phyloP scores from a whole-genome alignment of 2,888 invertebrate genomes.

The Platerodrilus igneus region DNA sequence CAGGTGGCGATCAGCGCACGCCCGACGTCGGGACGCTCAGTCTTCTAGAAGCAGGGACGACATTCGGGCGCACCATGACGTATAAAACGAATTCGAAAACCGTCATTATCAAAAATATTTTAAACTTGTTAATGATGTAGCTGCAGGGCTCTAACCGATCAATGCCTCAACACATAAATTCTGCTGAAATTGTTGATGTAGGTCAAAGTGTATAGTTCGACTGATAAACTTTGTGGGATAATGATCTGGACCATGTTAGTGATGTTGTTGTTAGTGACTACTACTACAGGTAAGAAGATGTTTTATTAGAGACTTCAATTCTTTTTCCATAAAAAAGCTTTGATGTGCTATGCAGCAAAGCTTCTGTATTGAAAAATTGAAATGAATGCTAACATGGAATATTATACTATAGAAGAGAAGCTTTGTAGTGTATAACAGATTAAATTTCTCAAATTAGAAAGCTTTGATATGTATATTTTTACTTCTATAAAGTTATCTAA shows the following conservation, averaged over 20 bases:
- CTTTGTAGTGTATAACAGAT: too few species aligned
- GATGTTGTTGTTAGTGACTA: constrained; percentile 18
- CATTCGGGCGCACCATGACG: constrained; percentile 32
- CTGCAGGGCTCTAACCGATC: too few species aligned
- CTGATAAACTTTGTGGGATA: constrained; percentile 24
- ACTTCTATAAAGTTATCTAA: too few species aligned
- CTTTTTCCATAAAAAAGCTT: constrained; percentile 1
- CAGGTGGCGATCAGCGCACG: constrained; percentile 33
- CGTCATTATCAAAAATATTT: too few species aligned
- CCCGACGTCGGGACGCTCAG: constrained; percentile 41
- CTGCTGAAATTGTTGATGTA: too few species aligned
- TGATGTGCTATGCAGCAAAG: background rate
- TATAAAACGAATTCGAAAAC: constrained; percentile 12
- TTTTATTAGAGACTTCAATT: too few species aligned
- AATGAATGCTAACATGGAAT: background rate
- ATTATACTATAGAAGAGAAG: background rate
- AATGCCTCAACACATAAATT: too few species aligned
- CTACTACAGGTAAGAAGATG: constrained; percentile 13
- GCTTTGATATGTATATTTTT: too few species aligned
- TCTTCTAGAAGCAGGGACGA: constrained; percentile 36
- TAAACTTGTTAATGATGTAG: too few species aligned
- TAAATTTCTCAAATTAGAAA: too few species aligned
- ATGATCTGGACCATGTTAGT: constrained; percentile 28
- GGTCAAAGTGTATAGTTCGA: too few species aligned
- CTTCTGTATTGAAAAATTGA: background rate